Conservation (phyloP, 2,888 invertebrate species). For the Lissocephala sabroskyi region DNA sequence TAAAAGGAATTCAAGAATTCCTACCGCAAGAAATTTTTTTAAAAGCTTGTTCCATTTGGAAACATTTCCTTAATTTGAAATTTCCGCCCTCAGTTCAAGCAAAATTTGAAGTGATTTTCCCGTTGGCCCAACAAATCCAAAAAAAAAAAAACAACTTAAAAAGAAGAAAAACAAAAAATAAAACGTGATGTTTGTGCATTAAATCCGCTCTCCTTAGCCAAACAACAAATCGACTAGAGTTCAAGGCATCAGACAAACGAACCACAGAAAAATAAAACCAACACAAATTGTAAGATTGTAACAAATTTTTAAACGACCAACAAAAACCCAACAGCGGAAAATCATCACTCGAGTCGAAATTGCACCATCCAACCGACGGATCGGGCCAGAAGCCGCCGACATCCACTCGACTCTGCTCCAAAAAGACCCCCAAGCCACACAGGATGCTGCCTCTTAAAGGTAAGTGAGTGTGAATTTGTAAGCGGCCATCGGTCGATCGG, state of each 20-base stretch:
- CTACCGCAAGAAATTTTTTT: background rate
- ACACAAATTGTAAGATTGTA: constrained; percentile 43
- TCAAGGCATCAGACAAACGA: constrained; percentile 22
- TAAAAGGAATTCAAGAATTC: too few relatives aligned
- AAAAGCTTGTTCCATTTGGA: background rate
- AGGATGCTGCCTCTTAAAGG: constrained; percentile 54
- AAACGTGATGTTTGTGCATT: constrained; percentile 2
- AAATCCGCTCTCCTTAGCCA: constrained; percentile 18
- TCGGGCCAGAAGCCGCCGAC: constrained; percentile 6
- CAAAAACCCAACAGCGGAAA: constrained; percentile 18
- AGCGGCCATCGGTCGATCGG: background rate
- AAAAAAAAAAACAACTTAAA: constrained; percentile 2
- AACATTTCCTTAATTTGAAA: background rate
- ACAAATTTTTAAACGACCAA: constrained; percentile 27
- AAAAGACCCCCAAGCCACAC: constrained; percentile 33
- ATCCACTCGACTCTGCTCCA: constrained; percentile 21
- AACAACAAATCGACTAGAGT: constrained; percentile 1
- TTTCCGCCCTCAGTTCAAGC: background rate
- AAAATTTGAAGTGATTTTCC: background rate
- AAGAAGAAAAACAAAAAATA: constrained; percentile 6
- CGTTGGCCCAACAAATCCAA: background rate
- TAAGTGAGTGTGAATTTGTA: constrained; percentile 40
- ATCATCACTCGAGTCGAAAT: constrained; percentile 39
- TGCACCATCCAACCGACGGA: too few relatives aligned
- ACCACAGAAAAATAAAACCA: constrained; percentile 19